Conservation (phyloP, 2,113 vertebrate species). For the Illadopsis cleaveri region DNA sequence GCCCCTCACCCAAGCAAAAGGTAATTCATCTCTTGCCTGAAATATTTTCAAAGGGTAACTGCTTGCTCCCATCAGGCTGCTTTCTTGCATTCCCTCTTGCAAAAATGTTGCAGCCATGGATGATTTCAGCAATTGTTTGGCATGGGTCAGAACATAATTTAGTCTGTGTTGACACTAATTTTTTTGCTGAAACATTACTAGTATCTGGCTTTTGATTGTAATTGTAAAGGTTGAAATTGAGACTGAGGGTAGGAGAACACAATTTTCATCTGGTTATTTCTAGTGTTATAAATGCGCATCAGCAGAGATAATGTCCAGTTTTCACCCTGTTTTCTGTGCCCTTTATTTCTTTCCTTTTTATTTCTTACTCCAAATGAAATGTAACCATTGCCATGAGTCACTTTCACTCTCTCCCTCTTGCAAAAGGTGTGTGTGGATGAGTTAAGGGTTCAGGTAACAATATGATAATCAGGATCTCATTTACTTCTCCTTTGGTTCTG, state of each 20-base stretch:
- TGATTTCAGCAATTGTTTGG: not conserved
- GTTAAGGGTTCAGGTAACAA: not conserved
- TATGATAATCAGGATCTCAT: not conserved
- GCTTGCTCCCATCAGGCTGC: not conserved
- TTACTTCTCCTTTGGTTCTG: not conserved
- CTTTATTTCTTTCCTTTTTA: not conserved
- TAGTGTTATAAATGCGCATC: not conserved
- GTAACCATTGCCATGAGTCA: not conserved
- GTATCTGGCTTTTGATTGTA: not conserved
- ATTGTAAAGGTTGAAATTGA: not conserved
- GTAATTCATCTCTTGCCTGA: not conserved
- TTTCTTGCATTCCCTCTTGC: not conserved
- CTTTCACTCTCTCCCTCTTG: not conserved
- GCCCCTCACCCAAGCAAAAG: not conserved
- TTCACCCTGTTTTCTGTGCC: not conserved
- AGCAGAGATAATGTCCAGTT: not conserved
- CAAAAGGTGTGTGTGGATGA: not conserved
- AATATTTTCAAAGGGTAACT: not conserved
- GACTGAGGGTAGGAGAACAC: not conserved
- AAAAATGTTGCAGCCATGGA: not conserved
- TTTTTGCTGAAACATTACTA: not conserved
- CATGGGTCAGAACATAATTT: fast-evolving
- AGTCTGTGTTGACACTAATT: not conserved
- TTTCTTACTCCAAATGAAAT: not conserved
- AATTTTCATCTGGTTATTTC: not conserved